phyloP scores from a whole-genome alignment of 2,888 invertebrate species.

The Bursaphelenchus okinawaensis region DNA sequence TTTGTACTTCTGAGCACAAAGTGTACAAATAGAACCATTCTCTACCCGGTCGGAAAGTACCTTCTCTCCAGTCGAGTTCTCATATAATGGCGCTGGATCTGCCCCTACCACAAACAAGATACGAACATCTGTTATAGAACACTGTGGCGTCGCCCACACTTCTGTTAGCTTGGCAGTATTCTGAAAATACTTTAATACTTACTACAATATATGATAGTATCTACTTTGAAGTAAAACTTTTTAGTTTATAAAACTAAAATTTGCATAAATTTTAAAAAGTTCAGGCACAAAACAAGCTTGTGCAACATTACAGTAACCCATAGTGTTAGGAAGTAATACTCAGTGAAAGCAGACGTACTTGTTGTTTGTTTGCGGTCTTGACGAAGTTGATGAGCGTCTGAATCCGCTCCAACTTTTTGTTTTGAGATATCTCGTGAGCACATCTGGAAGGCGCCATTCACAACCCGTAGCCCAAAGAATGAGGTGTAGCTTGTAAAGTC shows the following conservation, averaged over 20 bases:
- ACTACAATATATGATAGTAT: background rate
- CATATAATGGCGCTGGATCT: slow-evolving; percentile 40
- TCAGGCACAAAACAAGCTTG: no score
- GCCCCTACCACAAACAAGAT: slow-evolving; percentile 44
- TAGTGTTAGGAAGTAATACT: background rate
- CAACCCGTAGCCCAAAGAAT: no score
- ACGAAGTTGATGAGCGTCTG: slow-evolving; percentile 41
- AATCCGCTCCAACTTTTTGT: slow-evolving; percentile 44
- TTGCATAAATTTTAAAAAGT: no score
- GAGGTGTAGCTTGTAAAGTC: no score
- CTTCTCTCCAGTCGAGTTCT: slow-evolving; percentile 39
- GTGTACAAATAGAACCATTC: slow-evolving; percentile 40
- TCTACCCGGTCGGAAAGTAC: slow-evolving; percentile 40
- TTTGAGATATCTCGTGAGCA: slow-evolving; percentile 41
- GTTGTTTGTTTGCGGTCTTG: slow-evolving; percentile 35
- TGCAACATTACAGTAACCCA: no score
- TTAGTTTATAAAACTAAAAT: background rate
- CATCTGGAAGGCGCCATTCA: slow-evolving; percentile 47
- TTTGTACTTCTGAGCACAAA: slow-evolving; percentile 37
- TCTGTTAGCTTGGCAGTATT: slow-evolving; percentile 41
- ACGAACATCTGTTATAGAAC: slow-evolving; percentile 44
- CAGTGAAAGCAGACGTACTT: slow-evolving; percentile 20
- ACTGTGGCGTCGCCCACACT: slow-evolving; percentile 42
- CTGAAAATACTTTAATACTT: slow-evolving; percentile 27
- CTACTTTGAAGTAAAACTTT: background rate